Evolutionary conservation across 1,140 invertebrate species (phyloP).

Genomic region (Drosophila pachea): DNA sequence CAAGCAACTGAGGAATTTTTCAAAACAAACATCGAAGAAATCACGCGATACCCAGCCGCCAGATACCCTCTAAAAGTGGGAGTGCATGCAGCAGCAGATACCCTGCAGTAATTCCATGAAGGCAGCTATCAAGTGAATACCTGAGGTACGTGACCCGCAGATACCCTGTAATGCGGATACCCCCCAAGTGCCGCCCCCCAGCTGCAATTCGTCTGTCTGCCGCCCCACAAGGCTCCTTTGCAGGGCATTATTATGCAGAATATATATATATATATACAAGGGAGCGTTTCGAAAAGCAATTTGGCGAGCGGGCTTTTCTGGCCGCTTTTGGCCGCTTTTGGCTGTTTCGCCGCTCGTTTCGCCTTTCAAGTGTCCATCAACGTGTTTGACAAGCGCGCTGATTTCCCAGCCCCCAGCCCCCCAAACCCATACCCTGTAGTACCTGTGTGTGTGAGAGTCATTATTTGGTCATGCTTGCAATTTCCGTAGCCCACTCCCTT

Average conservation of each 20-base stretch:
- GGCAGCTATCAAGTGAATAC: too few species aligned
- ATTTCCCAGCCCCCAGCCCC: constrained; percentile 37
- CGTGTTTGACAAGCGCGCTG: constrained; percentile 74
- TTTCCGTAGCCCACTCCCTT: constrained; percentile 46
- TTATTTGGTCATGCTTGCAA: constrained; percentile 75
- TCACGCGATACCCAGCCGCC: not conserved
- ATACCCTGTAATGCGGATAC: too few species aligned
- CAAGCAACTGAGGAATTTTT: constrained; percentile 38
- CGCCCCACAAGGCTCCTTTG: not conserved
- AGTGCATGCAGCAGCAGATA: not conserved
- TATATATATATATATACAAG: constrained; percentile 13
- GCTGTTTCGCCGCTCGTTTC: constrained; percentile 30
- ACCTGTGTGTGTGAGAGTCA: constrained; percentile 58
- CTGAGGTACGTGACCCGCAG: too few species aligned
- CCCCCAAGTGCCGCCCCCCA: too few species aligned
- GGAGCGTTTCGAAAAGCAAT: constrained; percentile 73
- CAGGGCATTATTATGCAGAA: constrained; percentile 25
- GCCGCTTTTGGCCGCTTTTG: constrained; percentile 54
- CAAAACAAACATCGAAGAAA: not conserved
- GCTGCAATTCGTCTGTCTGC: too few species aligned
- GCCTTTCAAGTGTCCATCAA: constrained; percentile 74
- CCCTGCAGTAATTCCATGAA: too few species aligned
- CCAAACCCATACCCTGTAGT: not conserved
- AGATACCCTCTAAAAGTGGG: constrained; percentile 1
- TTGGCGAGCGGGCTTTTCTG: constrained; percentile 40